Evolutionary conservation across 2,888 invertebrate species (phyloP).

Genomic region (Hemithea aestivaria): DNA sequence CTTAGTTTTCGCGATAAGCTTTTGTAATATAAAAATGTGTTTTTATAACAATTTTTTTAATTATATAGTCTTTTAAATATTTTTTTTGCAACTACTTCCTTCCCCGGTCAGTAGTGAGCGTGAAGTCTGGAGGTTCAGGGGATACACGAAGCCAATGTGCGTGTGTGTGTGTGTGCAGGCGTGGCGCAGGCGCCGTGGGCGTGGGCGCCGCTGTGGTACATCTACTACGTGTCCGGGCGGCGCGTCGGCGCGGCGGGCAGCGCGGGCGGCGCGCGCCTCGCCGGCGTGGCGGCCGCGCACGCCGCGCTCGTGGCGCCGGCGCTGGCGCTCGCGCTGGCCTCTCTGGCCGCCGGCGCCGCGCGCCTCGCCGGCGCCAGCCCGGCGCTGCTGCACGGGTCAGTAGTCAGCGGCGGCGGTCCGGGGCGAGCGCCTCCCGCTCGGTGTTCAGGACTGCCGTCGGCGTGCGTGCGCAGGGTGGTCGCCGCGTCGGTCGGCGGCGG

Average conservation of each 20-base stretch:
- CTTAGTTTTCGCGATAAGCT: too few relatives aligned
- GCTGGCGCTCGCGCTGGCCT: slow-evolving; percentile 30
- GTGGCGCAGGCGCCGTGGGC: slow-evolving; percentile 32
- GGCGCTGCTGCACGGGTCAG: slow-evolving; percentile 22
- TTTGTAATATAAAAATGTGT: too few relatives aligned
- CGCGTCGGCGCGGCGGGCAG: slow-evolving; percentile 11
- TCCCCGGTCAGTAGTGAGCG: too few relatives aligned
- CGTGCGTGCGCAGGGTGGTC: slow-evolving; percentile 38
- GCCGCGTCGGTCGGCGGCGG: slow-evolving; percentile 51
- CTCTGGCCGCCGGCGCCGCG: slow-evolving; percentile 18
- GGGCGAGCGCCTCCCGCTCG: background rate
- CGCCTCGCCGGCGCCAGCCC: slow-evolving; percentile 6
- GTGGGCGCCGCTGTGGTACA: slow-evolving; percentile 40
- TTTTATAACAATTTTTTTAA: too few relatives aligned
- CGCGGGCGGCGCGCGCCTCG: slow-evolving; percentile 19
- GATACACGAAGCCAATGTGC: too few relatives aligned
- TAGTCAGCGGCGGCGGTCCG: background rate
- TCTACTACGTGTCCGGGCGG: slow-evolving; percentile 42
- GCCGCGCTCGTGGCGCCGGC: slow-evolving; percentile 36
- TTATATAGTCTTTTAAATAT: too few relatives aligned
- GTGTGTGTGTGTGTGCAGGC: background rate
- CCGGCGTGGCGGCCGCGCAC: slow-evolving; percentile 30
- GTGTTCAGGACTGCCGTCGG: background rate
- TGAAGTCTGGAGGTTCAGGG: too few relatives aligned
- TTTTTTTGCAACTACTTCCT: too few relatives aligned